Base-by-base conservation (phyloP, 2,797 vertebrate genomes). In the Gymnothorax reevesii region DNA sequence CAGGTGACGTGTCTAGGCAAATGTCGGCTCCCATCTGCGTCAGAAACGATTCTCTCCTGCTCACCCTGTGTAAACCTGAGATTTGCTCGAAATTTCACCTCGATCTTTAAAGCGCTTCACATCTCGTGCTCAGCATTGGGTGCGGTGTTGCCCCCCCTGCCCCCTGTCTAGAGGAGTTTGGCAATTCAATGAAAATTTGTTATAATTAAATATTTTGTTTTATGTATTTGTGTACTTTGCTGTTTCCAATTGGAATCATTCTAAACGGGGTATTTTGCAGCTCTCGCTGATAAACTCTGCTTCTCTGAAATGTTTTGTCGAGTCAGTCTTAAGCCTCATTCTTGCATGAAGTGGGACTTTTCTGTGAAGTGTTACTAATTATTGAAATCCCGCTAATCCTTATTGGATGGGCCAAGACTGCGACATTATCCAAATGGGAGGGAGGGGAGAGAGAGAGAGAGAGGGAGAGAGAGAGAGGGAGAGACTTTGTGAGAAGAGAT, bases 361-460 rank as follows among this genome's bases (percentile, higher is more conserved):
- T 92, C 91, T 88, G 88, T 90, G 91, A 64, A 93, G 92, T 92
- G 92, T 91, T 93, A 91, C 91, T 93, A 91, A 93, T 94, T 93
- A 94, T 94, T 92, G 91, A 93, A 94, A 94, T 93, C 91, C 90
- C 87, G 86, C 89, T 91, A 92, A 73, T 92, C 91, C 92, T 92
- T 90, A 90, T 91, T 91, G 92, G 92, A 89, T 87, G 0, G 87
- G 92, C 93, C 93, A 91, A 77, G 89, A 90, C 91, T 86, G 90
- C 84, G 90, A 93, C 92, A 92, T 91, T 92, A 90, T 91, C 90
- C 93, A 93, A 92, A 89, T 60, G 59, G 42, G 66, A 75, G 7
- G 71, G 82, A 66, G 49, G 0, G 22, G 86, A 83, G 83, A 71
- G 88, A 91, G 88, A 88, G 84, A 66, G 87, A 42, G 84, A 84